Conservation (phyloP, 1,140 invertebrate genomes). For the Bombus confusus region DNA sequence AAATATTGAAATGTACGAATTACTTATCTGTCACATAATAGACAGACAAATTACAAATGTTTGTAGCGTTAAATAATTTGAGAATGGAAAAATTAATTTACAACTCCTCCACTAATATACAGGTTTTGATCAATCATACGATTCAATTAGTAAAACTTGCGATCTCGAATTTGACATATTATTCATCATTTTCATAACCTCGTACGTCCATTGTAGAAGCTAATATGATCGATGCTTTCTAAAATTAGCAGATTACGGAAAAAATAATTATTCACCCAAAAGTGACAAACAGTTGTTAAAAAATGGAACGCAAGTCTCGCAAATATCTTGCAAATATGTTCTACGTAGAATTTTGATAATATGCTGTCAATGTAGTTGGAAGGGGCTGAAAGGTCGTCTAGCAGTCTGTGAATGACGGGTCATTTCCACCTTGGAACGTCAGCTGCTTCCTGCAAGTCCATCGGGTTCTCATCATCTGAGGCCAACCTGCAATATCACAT, state of each 20-base stretch:
- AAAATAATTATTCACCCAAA: conserved; percentile 44
- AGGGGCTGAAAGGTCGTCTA: conserved; percentile 35
- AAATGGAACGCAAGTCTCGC: background rate
- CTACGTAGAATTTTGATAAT: conserved; percentile 38
- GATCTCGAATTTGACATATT: conserved; percentile 35
- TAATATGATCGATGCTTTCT: conserved; percentile 59
- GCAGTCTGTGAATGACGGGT: conserved; percentile 69
- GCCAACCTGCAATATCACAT: conserved; percentile 39
- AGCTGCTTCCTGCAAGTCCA: conserved; percentile 56
- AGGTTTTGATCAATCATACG: conserved; percentile 51
- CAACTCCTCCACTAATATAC: conserved; percentile 19
- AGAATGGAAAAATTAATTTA: background rate
- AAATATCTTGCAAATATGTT: background rate
- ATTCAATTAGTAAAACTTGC: conserved; percentile 29
- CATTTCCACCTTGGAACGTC: conserved; percentile 64
- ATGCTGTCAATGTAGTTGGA: conserved; percentile 4
- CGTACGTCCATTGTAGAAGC: conserved; percentile 44
- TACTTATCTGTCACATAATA: background rate
- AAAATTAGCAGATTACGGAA: conserved; percentile 16
- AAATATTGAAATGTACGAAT: background rate
- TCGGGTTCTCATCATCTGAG: conserved; percentile 16
- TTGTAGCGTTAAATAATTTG: background rate
- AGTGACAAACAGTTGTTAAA: background rate
- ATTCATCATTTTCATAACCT: conserved; percentile 55
- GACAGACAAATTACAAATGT: background rate